Percentiles rank a stretch among this genome's conserved stretches.
Evolutionary conservation across 2,888 invertebrate genomes (phyloP).

Genomic region (Hemicrepidius hirtus): DNA sequence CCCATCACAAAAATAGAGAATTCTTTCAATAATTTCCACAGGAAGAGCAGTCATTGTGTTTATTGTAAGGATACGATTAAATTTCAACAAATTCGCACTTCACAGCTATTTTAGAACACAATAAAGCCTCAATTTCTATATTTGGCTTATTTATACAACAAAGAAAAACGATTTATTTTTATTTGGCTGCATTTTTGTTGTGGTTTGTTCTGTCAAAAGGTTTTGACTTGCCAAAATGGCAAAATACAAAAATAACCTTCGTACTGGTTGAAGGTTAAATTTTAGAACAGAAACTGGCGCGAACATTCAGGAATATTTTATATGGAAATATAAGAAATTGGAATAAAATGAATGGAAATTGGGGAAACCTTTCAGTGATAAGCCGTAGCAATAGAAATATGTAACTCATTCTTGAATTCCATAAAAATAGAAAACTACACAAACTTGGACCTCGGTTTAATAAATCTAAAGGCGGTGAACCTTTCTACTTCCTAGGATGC

Average conservation of each 20-base stretch:
- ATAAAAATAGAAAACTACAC: too few species aligned
- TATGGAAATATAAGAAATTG: too few species aligned
- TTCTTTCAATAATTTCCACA: conserved; percentile 68
- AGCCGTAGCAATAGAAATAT: too few species aligned
- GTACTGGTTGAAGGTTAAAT: too few species aligned
- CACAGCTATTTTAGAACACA: conserved; percentile 22
- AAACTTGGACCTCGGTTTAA: too few species aligned
- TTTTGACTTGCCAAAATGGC: conserved; percentile 19
- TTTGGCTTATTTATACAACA: conserved; percentile 11
- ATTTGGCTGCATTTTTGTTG: conserved; percentile 20
- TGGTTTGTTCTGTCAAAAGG: conserved; percentile 14
- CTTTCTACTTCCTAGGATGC: too few species aligned
- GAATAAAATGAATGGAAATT: too few species aligned
- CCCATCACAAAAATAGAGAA: conserved; percentile 68
- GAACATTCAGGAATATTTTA: too few species aligned
- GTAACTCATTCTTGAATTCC: too few species aligned
- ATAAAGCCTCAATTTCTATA: neutral
- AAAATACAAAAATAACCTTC: conserved; percentile 1
- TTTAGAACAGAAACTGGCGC: too few species aligned
- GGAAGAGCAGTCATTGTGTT: conserved; percentile 66
- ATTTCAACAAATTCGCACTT: neutral
- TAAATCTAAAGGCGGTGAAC: too few species aligned
- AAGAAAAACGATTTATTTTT: conserved; percentile 22
- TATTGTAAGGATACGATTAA: conserved; percentile 3
- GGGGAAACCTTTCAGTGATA: too few species aligned